phyloP scores from a whole-genome alignment of 2,113 vertebrate genomes.

The sheep (Ovis aries) region ARS-UI_Ramb_v3.0 NC_056063.1:42579001-42579500 shows the following conservation, averaged over 20 bases:
- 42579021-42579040: no score
- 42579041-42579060: no score
- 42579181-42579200: not conserved
- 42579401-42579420: not conserved
- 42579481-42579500: not conserved
- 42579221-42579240: not conserved
- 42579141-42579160: no score
- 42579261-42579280: not conserved
- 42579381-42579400: not conserved
- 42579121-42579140: rapidly evolving
- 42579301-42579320: not conserved
- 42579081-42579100: no score
- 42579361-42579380: not conserved
- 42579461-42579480: not conserved
- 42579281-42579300: not conserved
- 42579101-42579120: no score
- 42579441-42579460: not conserved
- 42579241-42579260: not conserved
- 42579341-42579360: not conserved
- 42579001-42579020: no score
- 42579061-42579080: no score
- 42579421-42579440: not conserved
- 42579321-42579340: not conserved
- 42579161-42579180: no score
- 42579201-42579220: not conserved